Evolutionary conservation across 2,113 vertebrate genomes (phyloP), one percentile per base, ranked within the genome.

Genomic region (Mesoclemmys tuberculata): DNA sequence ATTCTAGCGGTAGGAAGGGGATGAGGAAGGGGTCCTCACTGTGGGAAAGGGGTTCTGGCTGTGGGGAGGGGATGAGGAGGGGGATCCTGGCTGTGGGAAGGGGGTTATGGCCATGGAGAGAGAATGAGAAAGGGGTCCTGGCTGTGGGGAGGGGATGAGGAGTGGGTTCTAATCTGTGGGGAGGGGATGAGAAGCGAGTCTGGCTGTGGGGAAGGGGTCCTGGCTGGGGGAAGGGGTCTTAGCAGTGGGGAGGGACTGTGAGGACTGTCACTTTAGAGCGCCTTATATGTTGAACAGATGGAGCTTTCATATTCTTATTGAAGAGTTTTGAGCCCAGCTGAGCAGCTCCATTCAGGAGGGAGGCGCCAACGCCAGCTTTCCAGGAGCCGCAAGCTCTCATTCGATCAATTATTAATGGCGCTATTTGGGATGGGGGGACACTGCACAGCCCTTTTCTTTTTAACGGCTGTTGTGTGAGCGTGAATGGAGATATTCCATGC

Each of bases 241-340:
- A 93, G 84, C 78, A n/a, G 64, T 94, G 95, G 87, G 93, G 96
- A 90, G 90, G 82, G 84, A 74, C 41, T 0, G 27, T 6, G 84
- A 4, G 0, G 1, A 0, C 35, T 95, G 95, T 93, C 96, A 97
- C 96, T 95, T 97, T 96, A 97, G 82, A 96, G 80, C 90, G 85
- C 85, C 0, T 46, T 13, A 56, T 38, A 92, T 52, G 0, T 78
- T 0, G 96, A 97, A 97, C 97, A 98, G 97, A 98, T 98, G 97
- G 97, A 97, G 95, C 91, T 97, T 97, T 96, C 97, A 80, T 94
- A 97, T 97, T 97, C 95, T 92, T 97, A 96, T 89, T 98, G 97
- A 98, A 97, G 97, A 98, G 95, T 96, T 96, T 94, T 96, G 96
- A 97, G 93, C 97, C 97, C 97, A 97, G 97, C 96, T 97, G 97